A percentile compares a stretch with the other conserved stretches of the same genome.
phyloP scores from a whole-genome alignment of 2,888 invertebrate genomes.

The Psylliodes chrysocephalus region DNA sequence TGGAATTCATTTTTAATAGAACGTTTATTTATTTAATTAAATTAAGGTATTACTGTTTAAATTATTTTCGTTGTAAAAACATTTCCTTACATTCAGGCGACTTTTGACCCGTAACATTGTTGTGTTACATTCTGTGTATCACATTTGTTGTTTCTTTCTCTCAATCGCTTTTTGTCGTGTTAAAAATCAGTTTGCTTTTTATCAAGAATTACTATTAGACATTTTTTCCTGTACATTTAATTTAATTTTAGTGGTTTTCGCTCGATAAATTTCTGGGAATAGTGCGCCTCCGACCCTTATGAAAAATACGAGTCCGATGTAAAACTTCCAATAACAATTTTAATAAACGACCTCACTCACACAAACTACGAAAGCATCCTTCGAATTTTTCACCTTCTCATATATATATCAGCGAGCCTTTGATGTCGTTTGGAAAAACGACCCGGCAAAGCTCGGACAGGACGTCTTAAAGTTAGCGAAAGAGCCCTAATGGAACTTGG shows the following conservation, averaged over 20 bases:
- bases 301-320: conserved; percentile 23
- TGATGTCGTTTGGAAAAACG: conserved; percentile 37
- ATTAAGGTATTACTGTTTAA: too few species aligned
- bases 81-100: too few species aligned
- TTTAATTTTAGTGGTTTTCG: neutral
- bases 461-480: conserved; percentile 38
- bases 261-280: neutral
- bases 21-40: too few species aligned
- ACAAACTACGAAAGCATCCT: conserved; percentile 27
- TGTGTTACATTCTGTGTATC: too few species aligned
- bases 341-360: conserved; percentile 32
- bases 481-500: conserved; percentile 44
- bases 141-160: too few species aligned
- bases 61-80: too few species aligned
- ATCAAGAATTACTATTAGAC: neutral
- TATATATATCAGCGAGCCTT: conserved; percentile 31
- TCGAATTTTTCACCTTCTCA: conserved; percentile 34
- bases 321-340: conserved; percentile 35
- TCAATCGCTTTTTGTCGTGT: too few species aligned
- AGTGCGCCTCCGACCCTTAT: neutral
- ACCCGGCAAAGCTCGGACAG: conserved; percentile 30
- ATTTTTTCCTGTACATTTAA: too few species aligned
- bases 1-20: too few species aligned
- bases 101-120: too few species aligned
- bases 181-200: neutral